Conservation (phyloP, 2,797 vertebrate genomes). For the Microcaecilia unicolor region DNA sequence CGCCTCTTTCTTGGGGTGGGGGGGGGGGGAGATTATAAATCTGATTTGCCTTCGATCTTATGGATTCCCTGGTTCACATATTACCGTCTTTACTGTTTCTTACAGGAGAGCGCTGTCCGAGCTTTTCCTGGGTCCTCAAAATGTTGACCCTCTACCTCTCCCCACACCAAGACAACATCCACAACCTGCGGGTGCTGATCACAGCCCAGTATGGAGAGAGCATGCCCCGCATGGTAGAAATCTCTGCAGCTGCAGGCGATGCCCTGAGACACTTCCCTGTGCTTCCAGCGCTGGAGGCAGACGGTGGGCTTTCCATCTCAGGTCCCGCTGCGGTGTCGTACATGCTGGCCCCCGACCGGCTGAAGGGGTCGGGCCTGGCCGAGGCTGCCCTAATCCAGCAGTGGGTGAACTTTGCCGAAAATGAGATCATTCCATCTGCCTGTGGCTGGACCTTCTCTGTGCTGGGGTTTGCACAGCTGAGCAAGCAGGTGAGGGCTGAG, state of each 20-base stretch:
- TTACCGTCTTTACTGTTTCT: too few relatives aligned
- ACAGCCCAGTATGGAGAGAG: slow-evolving; percentile 56
- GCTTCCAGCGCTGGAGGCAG: slow-evolving; percentile 46
- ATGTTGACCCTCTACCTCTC: slow-evolving; percentile 71
- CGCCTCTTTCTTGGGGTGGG: neutral
- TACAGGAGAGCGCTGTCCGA: too few relatives aligned
- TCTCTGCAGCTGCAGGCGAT: slow-evolving; percentile 32
- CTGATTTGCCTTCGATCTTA: neutral
- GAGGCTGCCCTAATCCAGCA: slow-evolving; percentile 69
- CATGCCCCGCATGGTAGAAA: slow-evolving; percentile 28
- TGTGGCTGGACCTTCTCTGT: slow-evolving; percentile 68
- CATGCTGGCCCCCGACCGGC: slow-evolving; percentile 51
- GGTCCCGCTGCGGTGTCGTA: slow-evolving; percentile 58
- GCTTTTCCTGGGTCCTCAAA: too few relatives aligned
- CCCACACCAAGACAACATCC: slow-evolving; percentile 72
- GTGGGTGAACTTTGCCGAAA: slow-evolving; percentile 79
- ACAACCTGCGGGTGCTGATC: slow-evolving; percentile 67
- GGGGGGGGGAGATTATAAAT: neutral
- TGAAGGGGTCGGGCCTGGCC: slow-evolving; percentile 33
- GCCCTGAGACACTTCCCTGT: slow-evolving; percentile 34
- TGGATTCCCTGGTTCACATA: neutral
- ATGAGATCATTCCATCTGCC: slow-evolving; percentile 67
- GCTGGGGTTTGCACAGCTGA: slow-evolving; percentile 53
- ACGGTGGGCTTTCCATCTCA: slow-evolving; percentile 20
- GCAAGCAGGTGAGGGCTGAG: slow-evolving; percentile 53